Evolutionary conservation across 2,113 vertebrate genomes (phyloP).

Genomic region (Microcebus griseorufus): DNA sequence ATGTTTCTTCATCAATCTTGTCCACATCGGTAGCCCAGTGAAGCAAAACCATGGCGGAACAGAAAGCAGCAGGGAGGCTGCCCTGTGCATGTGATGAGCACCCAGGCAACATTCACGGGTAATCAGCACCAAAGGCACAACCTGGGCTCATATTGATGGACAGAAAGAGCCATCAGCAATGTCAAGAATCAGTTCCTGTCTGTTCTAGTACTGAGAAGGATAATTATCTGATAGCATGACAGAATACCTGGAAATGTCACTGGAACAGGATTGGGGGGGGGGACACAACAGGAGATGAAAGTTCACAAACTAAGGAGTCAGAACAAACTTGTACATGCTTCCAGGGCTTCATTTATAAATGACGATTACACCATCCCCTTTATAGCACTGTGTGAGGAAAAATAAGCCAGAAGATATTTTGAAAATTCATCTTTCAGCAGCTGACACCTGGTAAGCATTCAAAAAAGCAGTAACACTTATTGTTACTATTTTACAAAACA

Average conservation of each 20-base stretch:
- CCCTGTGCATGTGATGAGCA: accelerated
- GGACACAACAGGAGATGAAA: neutral
- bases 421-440: neutral
- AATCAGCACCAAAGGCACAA: neutral
- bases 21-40: neutral
- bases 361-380: neutral
- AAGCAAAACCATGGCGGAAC: neutral
- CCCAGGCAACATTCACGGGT: neutral
- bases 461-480: neutral
- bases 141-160: neutral
- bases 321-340: neutral
- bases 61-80: neutral
- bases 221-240: neutral
- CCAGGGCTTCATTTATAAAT: neutral
- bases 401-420: neutral
- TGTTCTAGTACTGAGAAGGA: neutral
- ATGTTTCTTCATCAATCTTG: constrained; percentile 34
- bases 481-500: neutral
- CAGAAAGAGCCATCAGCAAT: constrained; percentile 1
- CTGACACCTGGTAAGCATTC: neutral
- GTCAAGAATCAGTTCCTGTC: neutral
- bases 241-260: neutral
- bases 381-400: neutral
- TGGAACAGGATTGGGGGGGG: neutral
- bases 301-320: neutral